Evolutionary conservation across 2,797 vertebrate genomes (phyloP), one percentile per base, ranked within the genome.

Genomic region (Periophthalmus magnuspinnatus): DNA sequence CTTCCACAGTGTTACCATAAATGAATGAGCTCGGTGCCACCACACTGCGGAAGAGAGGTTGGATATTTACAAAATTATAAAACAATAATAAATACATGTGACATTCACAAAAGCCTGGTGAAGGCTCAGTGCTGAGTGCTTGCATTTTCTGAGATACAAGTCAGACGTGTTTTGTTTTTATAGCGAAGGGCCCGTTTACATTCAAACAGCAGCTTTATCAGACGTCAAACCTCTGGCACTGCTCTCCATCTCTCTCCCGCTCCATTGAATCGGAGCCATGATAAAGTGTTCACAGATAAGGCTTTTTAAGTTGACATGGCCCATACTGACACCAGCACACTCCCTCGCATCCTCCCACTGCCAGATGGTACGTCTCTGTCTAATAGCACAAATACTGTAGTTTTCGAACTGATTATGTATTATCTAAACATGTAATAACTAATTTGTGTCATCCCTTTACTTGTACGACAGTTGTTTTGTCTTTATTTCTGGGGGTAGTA

Each of bases 1-100:
- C 70, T 0, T 97, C 95, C 50, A 97, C 93, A 71, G 96, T 96
- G 86, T 96, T 96, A 13, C 98, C 97, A 0, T 99, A 99, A 65
- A 95, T 91, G 75, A 99, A 99, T 11, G 97, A 97, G 74, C 87
- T 93, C 1, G 98, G 98, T 1, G 93, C 94, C 56, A 97, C 93
- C 86, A 95, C 89, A 65, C 98, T 99, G 91, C 50, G 76, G 66
- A 82, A 17, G 68, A 36, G 52, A 47, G 60, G 21, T 59, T 22
- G 21, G 50, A 33, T 41, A 38, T 63, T 50, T 50, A 58, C 9
- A 56, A 45, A 52, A 48, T 45, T 22, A 71, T 0, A 1, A 28
- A 68, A 72, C 71, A 74, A 45, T 48, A 57, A 65, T 24, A 8
- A 8, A 52, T 57, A 62, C 33, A 67, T 60, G 54, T 59, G 71